Conservation (phyloP, 2,888 invertebrate species). For the Meta bourneti region DNA sequence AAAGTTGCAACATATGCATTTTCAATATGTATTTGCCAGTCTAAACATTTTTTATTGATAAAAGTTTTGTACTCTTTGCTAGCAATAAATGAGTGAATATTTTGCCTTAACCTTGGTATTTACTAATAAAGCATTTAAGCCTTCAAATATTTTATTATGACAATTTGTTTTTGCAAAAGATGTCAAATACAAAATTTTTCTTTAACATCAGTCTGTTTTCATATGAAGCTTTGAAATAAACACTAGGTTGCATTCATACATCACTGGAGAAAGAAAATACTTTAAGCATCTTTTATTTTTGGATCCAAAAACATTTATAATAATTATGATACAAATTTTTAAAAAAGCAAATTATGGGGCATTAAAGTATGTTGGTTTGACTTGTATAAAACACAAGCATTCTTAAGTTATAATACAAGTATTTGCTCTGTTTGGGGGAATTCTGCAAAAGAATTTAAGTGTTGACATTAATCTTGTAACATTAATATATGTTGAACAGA, state of each 20-base stretch:
- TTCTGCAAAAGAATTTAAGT: no score
- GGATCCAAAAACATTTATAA: no score
- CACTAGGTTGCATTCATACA: background rate
- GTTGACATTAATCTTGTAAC: no score
- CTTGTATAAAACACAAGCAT: background rate
- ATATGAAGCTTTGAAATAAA: no score
- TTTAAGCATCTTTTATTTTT: no score
- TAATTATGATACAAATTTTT: background rate
- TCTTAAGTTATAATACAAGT: background rate
- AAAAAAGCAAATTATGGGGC: no score
- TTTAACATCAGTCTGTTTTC: background rate
- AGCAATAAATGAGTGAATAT: conserved; percentile 73
- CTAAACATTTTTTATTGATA: conserved; percentile 65
- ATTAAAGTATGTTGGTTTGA: no score
- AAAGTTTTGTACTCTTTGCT: conserved; percentile 73
- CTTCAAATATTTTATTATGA: background rate
- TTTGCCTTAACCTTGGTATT: conserved; percentile 51
- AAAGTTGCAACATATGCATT: conserved; percentile 50
- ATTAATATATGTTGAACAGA: no score
- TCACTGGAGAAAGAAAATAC: background rate
- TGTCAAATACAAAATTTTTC: background rate
- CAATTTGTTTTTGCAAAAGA: background rate
- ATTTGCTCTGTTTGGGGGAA: background rate
- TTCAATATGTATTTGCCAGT: conserved; percentile 58
- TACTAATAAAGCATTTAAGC: background rate